Conservation (phyloP, 2,888 invertebrate species). For the Beris chalybata region DNA sequence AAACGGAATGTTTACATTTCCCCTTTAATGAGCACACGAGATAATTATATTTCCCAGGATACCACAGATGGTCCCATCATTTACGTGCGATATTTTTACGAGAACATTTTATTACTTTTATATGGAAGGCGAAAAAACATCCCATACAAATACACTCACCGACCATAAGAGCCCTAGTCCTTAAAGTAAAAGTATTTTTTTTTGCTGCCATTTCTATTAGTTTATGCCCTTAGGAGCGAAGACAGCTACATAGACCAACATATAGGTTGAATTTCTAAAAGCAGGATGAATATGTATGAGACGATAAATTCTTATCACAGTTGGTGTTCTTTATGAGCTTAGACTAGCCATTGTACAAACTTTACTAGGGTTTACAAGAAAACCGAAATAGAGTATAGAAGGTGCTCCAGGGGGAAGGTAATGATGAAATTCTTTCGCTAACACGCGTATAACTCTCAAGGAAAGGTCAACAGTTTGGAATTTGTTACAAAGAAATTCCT, state of each 20-base stretch:
- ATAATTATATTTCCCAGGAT: slow-evolving; percentile 25
- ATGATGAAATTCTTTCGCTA: no score
- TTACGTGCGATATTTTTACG: slow-evolving; percentile 21
- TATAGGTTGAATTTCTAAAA: slow-evolving; percentile 3
- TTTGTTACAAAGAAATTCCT: no score
- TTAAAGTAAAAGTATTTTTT: slow-evolving; percentile 5
- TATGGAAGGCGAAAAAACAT: neutral
- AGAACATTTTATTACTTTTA: slow-evolving; percentile 18
- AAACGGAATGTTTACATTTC: no score
- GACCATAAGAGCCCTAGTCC: neutral
- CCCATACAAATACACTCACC: no score
- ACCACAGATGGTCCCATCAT: slow-evolving; percentile 26
- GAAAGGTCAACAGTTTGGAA: no score
- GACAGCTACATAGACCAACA: neutral
- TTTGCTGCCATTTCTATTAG: slow-evolving; percentile 7
- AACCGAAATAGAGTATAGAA: no score
- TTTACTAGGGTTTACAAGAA: no score
- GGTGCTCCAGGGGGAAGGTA: no score
- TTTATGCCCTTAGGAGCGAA: slow-evolving; percentile 4
- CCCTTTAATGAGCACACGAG: neutral
- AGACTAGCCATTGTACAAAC: neutral
- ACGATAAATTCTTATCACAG: slow-evolving; percentile 10
- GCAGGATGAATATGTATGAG: slow-evolving; percentile 2
- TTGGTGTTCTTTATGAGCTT: slow-evolving; percentile 2
- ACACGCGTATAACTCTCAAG: no score